These are phyloP conservation scores for Drosophila melanica DNA, from an alignment of 1,140 invertebrate genomes.

Conservation along the genomic window DNA sequence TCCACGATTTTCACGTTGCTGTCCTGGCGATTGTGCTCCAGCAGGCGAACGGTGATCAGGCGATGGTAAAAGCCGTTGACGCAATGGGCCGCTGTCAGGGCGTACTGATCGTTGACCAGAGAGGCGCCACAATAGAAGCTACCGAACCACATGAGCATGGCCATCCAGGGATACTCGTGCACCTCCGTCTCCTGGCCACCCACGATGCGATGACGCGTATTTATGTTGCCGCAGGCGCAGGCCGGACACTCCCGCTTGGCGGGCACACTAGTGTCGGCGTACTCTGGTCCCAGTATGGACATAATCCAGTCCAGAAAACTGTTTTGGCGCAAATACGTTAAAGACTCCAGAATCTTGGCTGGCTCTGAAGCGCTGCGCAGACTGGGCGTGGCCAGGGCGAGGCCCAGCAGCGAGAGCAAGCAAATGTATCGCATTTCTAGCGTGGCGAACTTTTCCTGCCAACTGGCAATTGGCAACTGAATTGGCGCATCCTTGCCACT, in stretches of 20 bases:
- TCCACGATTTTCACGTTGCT: slow-evolving; percentile 71
- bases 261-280: slow-evolving; percentile 41
- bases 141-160: slow-evolving; percentile 86
- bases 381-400: slow-evolving; percentile 47
- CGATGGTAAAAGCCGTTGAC: slow-evolving; percentile 89
- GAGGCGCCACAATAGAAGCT: slow-evolving; percentile 89
- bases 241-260: slow-evolving; percentile 60
- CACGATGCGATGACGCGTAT: slow-evolving; percentile 87
- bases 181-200: slow-evolving; percentile 87
- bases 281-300: slow-evolving; percentile 63
- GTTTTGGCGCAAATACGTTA: slow-evolving; percentile 61
- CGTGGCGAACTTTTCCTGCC: slow-evolving; percentile 55
- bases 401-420: slow-evolving; percentile 23
- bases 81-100: slow-evolving; percentile 89
- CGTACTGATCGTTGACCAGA: slow-evolving; percentile 86
- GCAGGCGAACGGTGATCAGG: slow-evolving; percentile 88
- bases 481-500: slow-evolving; percentile 38
- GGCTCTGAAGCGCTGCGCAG: slow-evolving; percentile 53
- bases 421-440: slow-evolving; percentile 47
- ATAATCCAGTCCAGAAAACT: slow-evolving; percentile 72
- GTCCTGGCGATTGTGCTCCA: slow-evolving; percentile 89
- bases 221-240: slow-evolving; percentile 86
- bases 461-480: slow-evolving; percentile 72
- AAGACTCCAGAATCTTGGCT: slow-evolving; percentile 57
- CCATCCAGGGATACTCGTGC: slow-evolving; percentile 90